phyloP scores from a whole-genome alignment of 2,888 invertebrate genomes.

The Lacanobia wlatinum region DNA sequence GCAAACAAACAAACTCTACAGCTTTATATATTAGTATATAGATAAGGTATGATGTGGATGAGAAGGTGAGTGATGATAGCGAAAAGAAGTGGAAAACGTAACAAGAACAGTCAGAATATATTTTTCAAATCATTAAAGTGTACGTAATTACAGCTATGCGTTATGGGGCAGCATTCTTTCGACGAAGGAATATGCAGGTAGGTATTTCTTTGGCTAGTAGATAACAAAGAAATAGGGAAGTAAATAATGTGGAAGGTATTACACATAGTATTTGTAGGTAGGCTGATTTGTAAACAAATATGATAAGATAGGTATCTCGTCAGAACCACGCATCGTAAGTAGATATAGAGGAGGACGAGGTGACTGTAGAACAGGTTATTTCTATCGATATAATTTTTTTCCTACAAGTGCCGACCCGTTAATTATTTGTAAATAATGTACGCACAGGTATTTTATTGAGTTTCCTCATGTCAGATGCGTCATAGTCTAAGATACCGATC shows the following conservation, averaged over 20 bases:
- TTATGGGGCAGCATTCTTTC: neutral
- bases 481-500: slow-evolving; percentile 28
- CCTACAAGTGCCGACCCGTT: neutral
- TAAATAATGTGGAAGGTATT: slow-evolving; percentile 1
- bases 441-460: slow-evolving; percentile 7
- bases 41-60: no score
- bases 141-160: no score
- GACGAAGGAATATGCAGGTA: neutral
- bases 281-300: slow-evolving; percentile 33
- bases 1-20: no score
- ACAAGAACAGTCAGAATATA: neutral
- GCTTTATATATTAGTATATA: no score
- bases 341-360: no score
- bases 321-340: no score
- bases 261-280: neutral
- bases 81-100: no score
- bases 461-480: slow-evolving; percentile 27
- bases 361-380: neutral
- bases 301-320: slow-evolving; percentile 17
- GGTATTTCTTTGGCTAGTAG: slow-evolving; percentile 16
- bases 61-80: neutral
- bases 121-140: neutral
- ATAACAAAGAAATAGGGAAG: slow-evolving; percentile 19
- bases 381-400: slow-evolving; percentile 4
- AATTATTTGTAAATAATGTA: slow-evolving; percentile 25